These are phyloP conservation scores for Nephrotoma appendiculata DNA, from an alignment of 2,888 invertebrate species.

Conservation along the genomic window DNA sequence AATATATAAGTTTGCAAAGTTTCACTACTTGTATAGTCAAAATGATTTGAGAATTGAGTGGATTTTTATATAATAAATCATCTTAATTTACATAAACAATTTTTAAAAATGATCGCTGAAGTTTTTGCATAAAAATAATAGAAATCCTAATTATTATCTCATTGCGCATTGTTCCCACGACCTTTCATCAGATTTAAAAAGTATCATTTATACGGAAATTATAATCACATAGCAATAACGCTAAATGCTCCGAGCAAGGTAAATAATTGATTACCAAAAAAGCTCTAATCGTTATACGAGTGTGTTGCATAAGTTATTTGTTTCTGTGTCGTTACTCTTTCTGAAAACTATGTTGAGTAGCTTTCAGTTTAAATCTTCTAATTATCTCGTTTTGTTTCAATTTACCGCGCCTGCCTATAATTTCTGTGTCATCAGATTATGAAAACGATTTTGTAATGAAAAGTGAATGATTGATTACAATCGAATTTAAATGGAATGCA, in stretches of 20 bases:
- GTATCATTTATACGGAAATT: background rate
- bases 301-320: background rate
- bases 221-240: background rate
- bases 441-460: background rate
- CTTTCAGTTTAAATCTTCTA: background rate
- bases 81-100: background rate
- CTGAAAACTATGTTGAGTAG: background rate
- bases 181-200: background rate
- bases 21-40: background rate
- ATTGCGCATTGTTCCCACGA: background rate
- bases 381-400: background rate
- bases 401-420: background rate
- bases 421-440: background rate
- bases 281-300: background rate
- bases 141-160: background rate
- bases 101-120: no score
- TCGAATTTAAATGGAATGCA: no score
- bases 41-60: background rate
- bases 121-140: background rate
- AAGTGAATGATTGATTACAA: no score
- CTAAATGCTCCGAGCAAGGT: background rate
- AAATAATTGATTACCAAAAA: background rate
- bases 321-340: background rate
- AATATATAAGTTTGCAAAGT: background rate
- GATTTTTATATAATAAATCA: background rate